Conservation (phyloP, 23 tunicate genomes). For the Ascidia mentula region DNA sequence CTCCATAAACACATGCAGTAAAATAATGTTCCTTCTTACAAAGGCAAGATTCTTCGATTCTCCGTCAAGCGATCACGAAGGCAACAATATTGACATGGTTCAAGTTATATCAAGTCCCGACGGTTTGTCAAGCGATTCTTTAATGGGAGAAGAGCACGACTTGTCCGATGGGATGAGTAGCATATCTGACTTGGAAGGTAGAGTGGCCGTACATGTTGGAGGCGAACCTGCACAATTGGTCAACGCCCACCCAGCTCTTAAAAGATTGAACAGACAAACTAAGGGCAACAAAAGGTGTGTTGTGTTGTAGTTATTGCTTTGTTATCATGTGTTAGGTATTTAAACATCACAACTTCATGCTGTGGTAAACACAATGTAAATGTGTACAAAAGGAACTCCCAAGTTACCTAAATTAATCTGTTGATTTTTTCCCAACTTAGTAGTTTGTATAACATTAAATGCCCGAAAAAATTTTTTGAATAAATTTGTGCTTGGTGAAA, state of each 20-base stretch:
- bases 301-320: not conserved
- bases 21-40: not conserved
- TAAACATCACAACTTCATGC: too few species aligned
- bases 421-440: not conserved
- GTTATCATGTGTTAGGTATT: not conserved
- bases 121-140: slow-evolving; percentile 49
- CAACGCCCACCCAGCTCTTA: not conserved
- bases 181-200: slow-evolving; percentile 38
- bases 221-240: slow-evolving; percentile 5
- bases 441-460: not conserved
- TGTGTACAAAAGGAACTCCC: not conserved
- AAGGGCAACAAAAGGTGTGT: slow-evolving; percentile 2
- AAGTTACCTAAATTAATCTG: too few species aligned
- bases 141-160: slow-evolving; percentile 45
- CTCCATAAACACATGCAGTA: too few species aligned
- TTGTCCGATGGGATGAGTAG: slow-evolving; percentile 50
- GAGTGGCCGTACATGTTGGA: slow-evolving; percentile 2
- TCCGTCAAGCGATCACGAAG: not conserved
- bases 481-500: not conserved
- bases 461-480: not conserved
- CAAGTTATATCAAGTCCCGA: slow-evolving; percentile 38
- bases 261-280: not conserved
- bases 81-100: slow-evolving; percentile 3
- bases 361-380: not conserved
- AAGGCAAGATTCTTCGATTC: slow-evolving; percentile 17